These are phyloP conservation scores for Galaxias olidus DNA, from an alignment of 2,797 vertebrate genomes.

Conservation along the genomic window DNA sequence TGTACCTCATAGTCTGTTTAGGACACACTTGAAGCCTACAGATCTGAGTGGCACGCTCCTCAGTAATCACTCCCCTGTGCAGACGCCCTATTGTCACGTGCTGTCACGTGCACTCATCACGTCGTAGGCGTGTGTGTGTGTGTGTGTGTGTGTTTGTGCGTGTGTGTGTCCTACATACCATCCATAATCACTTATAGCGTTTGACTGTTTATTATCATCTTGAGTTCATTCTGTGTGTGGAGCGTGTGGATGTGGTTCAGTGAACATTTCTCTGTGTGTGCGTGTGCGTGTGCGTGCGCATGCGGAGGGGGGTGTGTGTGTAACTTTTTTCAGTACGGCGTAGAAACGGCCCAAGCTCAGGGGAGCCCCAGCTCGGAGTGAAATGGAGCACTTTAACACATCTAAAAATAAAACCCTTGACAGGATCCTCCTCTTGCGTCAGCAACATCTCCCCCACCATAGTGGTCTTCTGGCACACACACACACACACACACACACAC, in stretches of 20 bases:
- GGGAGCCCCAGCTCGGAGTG: conserved; percentile 50
- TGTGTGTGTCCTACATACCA: no score
- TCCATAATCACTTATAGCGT: no score
- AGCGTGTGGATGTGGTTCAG: background rate
- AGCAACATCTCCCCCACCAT: conserved; percentile 30
- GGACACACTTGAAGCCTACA: no score
- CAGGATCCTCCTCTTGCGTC: conserved; percentile 64
- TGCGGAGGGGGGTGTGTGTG: conserved; percentile 11
- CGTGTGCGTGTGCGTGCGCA: conserved; percentile 11
- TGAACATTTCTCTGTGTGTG: conserved; percentile 8
- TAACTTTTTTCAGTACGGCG: conserved; percentile 50
- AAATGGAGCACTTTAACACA: conserved; percentile 66
- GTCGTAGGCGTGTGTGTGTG: background rate
- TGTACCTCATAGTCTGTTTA: no score
- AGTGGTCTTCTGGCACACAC: conserved; percentile 40
- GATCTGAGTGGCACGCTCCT: no score
- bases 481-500: conserved; percentile 30
- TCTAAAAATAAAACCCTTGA: conserved; percentile 75
- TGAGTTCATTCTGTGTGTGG: no score
- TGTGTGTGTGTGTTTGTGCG: background rate
- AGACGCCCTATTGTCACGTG: no score
- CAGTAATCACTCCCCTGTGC: no score
- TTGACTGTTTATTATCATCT: no score
- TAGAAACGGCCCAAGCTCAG: conserved; percentile 49
- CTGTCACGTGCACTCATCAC: no score